phyloP scores from a whole-genome alignment of 64 coral and sea anemone genomes.

The Pachyseris speciosa region DNA sequence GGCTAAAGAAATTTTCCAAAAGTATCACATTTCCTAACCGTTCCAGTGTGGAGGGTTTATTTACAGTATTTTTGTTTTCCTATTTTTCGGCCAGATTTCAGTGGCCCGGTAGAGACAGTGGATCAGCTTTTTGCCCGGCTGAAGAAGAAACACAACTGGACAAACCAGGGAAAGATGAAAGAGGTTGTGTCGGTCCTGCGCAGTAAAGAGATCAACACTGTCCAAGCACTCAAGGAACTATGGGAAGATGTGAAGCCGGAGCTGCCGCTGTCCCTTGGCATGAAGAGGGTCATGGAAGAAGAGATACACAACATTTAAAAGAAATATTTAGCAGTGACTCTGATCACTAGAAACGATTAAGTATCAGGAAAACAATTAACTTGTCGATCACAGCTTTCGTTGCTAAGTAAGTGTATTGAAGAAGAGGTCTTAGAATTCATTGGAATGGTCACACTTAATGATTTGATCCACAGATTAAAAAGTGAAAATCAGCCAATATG shows the following conservation, averaged over 20 bases:
- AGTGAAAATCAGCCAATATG: no score
- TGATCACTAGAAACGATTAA: background rate
- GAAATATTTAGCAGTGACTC: no score
- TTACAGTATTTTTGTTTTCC: background rate
- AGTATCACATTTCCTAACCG: no score
- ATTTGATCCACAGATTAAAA: no score
- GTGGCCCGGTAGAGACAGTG: conserved; percentile 25
- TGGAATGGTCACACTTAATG: no score
- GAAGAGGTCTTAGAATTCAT: no score
- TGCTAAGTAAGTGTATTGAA: no score
- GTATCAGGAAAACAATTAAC: background rate
- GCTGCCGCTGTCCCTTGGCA: conserved; percentile 67
- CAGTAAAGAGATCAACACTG: conserved; percentile 62
- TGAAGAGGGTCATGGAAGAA: conserved; percentile 51
- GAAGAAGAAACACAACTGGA: conserved; percentile 47
- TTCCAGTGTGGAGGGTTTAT: background rate
- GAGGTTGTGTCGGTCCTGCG: conserved; percentile 10
- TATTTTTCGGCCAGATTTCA: background rate
- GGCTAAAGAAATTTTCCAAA: no score
- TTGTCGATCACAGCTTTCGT: no score
- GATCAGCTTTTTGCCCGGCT: conserved; percentile 53
- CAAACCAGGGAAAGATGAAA: background rate
- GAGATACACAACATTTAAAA: no score
- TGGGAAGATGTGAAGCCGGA: conserved; percentile 73
- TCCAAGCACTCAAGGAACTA: conserved; percentile 50